A percentile compares a stretch with the other conserved stretches of the same genome.
phyloP scores from a whole-genome alignment of 2,888 invertebrate species.

The Melangyna quadrimaculata region DNA sequence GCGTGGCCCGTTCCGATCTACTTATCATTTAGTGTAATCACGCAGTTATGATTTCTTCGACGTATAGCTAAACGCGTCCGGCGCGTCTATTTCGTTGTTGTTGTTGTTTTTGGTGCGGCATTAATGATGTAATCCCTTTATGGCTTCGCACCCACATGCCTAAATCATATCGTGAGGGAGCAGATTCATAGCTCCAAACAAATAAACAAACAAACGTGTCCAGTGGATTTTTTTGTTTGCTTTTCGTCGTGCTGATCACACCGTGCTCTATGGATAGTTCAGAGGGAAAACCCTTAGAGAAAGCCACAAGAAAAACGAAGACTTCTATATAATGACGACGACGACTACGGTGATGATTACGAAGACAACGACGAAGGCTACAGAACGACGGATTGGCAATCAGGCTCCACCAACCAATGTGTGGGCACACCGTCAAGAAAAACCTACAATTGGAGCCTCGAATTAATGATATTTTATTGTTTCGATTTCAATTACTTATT shows the following conservation, averaged over 20 bases:
- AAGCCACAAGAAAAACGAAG: conserved; percentile 30
- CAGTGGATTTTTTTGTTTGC: conserved; percentile 40
- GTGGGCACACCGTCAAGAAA: conserved; percentile 59
- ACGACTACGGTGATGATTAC: conserved; percentile 16
- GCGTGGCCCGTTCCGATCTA: conserved; percentile 65
- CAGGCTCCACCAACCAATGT: conserved; percentile 41
- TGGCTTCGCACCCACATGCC: conserved; percentile 69
- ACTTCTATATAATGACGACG: neutral
- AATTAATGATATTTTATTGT: conserved; percentile 72
- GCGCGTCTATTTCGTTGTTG: neutral
- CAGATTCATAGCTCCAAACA: conserved; percentile 48
- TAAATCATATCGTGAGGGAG: conserved; percentile 59
- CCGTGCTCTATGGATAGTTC: conserved; percentile 57
- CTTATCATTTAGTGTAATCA: conserved; percentile 70
- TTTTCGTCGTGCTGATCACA: conserved; percentile 55
- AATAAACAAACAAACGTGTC: conserved; percentile 54
- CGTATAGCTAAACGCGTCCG: conserved; percentile 22
- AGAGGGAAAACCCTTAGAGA: conserved; percentile 61
- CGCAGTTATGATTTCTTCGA: conserved; percentile 65
- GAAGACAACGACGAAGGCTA: conserved; percentile 23
- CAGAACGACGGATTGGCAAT: conserved; percentile 50
- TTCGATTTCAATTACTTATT: conserved; percentile 72
- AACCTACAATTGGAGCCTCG: conserved; percentile 70
- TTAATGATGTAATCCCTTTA: conserved; percentile 71
- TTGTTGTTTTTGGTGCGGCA: neutral